Percentiles rank a stretch among this genome's conserved stretches.
Conservation (phyloP, 2,113 vertebrate species). For the Nyctereutes procyonoides region DNA sequence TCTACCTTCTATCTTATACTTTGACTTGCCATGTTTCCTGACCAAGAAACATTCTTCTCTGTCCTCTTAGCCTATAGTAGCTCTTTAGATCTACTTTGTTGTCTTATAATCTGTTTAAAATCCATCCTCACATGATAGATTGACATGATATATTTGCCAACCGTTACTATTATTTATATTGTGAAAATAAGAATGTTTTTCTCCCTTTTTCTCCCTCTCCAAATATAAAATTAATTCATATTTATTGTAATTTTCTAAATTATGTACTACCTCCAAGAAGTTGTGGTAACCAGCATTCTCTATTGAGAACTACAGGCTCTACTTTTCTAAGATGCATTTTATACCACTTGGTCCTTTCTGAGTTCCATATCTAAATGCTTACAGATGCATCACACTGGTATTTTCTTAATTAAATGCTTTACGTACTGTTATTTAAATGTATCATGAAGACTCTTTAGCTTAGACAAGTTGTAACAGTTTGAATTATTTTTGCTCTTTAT, state of each 20-base stretch:
- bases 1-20: background rate
- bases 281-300: background rate
- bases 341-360: background rate
- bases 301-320: background rate
- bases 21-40: background rate
- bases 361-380: background rate
- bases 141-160: background rate
- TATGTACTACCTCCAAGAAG: background rate
- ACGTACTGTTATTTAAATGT: background rate
- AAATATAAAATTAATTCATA: constrained; percentile 24
- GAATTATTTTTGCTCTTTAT: constrained; percentile 43
- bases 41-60: background rate
- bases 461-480: background rate
- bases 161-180: background rate
- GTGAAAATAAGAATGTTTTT: background rate
- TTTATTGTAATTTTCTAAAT: constrained; percentile 47
- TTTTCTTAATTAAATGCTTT: background rate
- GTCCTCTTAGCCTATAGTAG: background rate
- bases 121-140: background rate
- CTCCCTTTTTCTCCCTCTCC: background rate
- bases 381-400: background rate
- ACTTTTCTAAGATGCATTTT: background rate
- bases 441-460: background rate
- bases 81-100: background rate
- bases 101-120: constrained; percentile 38